Evolutionary conservation across 2,113 vertebrate species (phyloP).

Genomic region (Hydropotes inermis): DNA sequence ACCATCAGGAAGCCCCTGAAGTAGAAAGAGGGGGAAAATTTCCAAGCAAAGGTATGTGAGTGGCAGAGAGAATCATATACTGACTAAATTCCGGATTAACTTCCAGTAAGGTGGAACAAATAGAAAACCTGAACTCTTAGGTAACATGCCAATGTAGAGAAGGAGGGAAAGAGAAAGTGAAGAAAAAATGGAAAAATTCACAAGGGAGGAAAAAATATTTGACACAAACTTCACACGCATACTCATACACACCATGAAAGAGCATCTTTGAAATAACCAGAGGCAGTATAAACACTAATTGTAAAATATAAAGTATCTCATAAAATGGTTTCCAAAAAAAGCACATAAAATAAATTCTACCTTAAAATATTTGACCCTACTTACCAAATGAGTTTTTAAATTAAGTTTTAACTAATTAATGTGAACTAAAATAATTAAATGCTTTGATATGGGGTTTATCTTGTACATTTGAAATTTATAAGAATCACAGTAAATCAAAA

Average conservation of each 20-base stretch:
- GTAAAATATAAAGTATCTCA: not conserved
- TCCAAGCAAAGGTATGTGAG: not conserved
- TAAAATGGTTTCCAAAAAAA: constrained; percentile 1
- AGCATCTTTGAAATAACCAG: not conserved
- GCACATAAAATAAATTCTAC: not conserved
- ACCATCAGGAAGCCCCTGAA: not conserved
- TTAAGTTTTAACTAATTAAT: constrained; percentile 19
- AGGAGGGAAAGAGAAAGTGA: not conserved
- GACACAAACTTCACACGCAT: not conserved
- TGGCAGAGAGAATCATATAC: not conserved
- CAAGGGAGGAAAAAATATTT: not conserved
- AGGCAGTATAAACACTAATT: not conserved
- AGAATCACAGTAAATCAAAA: constrained; percentile 56
- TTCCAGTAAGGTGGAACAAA: not conserved
- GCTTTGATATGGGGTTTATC: not conserved
- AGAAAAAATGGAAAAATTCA: not conserved
- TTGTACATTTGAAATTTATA: constrained; percentile 38
- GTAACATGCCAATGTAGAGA: not conserved
- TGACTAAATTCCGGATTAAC: not conserved
- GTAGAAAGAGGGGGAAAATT: not conserved
- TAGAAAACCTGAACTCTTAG: not conserved
- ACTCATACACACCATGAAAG: not conserved
- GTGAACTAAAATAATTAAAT: not conserved
- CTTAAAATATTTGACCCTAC: not conserved
- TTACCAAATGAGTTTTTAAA: not conserved